These are phyloP conservation scores for Calosoma granatense DNA, from an alignment of 1,140 invertebrate genomes.

Conservation along the genomic window DNA sequence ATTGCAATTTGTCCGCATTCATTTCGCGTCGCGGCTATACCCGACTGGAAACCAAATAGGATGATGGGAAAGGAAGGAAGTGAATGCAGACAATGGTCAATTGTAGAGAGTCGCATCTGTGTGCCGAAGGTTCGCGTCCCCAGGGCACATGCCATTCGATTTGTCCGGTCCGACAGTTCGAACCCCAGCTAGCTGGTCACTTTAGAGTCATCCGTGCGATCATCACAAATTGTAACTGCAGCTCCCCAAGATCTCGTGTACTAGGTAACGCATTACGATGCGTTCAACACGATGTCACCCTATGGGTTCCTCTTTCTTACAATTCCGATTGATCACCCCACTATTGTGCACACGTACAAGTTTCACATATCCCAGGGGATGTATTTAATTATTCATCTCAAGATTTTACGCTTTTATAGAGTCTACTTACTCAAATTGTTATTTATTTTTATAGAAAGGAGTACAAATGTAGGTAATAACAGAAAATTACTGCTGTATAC, in stretches of 20 bases:
- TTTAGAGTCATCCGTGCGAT: not conserved
- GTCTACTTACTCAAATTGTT: too few relatives aligned
- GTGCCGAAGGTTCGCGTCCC: not conserved
- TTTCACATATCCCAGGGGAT: not conserved
- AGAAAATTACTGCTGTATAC: too few relatives aligned
- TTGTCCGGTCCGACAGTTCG: conserved; percentile 4
- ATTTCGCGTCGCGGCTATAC: not conserved
- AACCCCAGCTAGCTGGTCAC: not conserved
- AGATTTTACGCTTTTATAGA: too few relatives aligned
- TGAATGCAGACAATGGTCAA: conserved; percentile 5
- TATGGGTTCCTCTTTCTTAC: not conserved
- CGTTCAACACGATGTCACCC: not conserved
- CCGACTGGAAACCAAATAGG: not conserved
- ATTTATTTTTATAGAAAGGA: too few relatives aligned
- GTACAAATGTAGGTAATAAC: too few relatives aligned
- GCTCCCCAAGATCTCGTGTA: not conserved
- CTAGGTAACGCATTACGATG: not conserved
- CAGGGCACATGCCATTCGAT: conserved; percentile 1
- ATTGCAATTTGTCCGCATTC: not conserved
- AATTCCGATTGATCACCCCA: not conserved
- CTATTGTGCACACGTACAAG: not conserved
- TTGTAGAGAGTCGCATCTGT: conserved; percentile 6
- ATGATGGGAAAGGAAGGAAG: not conserved
- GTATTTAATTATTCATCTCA: too few relatives aligned
- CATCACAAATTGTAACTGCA: conserved; percentile 1